Percentiles rank a stretch among this genome's conserved stretches.
Evolutionary conservation across 1,140 invertebrate genomes (phyloP).

Genomic region (Carposina sasakii): DNA sequence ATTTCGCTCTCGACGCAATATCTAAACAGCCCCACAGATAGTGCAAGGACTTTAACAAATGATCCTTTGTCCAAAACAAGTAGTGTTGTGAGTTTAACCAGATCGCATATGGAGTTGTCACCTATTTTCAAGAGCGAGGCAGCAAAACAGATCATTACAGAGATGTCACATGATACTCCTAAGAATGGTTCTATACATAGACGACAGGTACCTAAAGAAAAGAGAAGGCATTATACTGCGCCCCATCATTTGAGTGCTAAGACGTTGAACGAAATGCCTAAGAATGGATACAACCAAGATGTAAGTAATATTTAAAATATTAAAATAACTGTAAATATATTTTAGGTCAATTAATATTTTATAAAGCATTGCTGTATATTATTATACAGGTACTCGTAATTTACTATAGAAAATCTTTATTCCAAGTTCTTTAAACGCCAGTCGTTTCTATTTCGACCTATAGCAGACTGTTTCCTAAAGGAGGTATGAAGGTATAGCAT

Average conservation of each 20-base stretch:
- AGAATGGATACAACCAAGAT: slow-evolving; percentile 73
- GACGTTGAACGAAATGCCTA: slow-evolving; percentile 73
- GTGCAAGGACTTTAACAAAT: slow-evolving; percentile 58
- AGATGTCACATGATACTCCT: slow-evolving; percentile 78
- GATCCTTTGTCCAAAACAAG: slow-evolving; percentile 62
- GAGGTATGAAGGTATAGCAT: no score
- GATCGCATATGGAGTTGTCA: slow-evolving; percentile 62
- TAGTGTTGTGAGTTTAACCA: slow-evolving; percentile 55
- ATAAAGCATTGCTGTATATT: no score
- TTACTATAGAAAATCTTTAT: background rate
- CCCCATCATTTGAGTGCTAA: slow-evolving; percentile 78
- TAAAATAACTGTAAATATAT: no score
- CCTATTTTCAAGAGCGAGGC: slow-evolving; percentile 90
- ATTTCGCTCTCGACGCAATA: slow-evolving; percentile 58
- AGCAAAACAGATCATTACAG: slow-evolving; percentile 87
- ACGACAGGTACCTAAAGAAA: slow-evolving; percentile 83
- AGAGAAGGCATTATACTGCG: slow-evolving; percentile 90
- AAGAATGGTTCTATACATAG: slow-evolving; percentile 70
- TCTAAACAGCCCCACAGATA: slow-evolving; percentile 60
- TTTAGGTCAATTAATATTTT: no score
- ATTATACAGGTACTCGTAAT: no score
- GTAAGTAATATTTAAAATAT: slow-evolving; percentile 53
- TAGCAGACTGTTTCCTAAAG: no score
- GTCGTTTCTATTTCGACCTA: no score
- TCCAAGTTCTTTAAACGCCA: slow-evolving; percentile 7